A percentile compares a stretch with the other conserved stretches of the same genome.
Evolutionary conservation across 2,888 invertebrate genomes (phyloP).

Genomic region (Trichogramma evanescens): DNA sequence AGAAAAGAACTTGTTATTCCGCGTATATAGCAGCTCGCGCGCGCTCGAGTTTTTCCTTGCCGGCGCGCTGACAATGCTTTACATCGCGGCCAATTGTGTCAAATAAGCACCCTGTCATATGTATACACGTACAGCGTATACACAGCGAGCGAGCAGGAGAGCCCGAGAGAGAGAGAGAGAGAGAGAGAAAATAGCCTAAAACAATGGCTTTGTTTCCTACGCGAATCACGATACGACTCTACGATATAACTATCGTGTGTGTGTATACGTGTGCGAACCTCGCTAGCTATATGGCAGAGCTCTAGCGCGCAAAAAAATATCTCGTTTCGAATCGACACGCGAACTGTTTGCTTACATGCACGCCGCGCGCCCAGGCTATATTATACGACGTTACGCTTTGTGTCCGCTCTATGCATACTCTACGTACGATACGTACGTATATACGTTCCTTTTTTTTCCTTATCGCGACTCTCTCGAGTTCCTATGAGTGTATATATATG

Average conservation of each 20-base stretch:
- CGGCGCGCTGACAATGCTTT: background rate
- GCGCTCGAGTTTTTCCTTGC: too few relatives aligned
- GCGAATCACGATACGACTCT: conserved; percentile 44
- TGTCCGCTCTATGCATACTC: background rate
- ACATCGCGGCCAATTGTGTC: conserved; percentile 13
- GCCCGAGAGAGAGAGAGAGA: background rate
- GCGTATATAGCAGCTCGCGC: too few relatives aligned
- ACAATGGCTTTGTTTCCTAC: conserved; percentile 45
- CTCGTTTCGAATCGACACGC: conserved; percentile 45
- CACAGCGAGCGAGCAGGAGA: background rate
- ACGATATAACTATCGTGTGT: conserved; percentile 28
- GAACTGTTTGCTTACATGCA: conserved; percentile 33
- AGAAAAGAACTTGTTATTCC: too few relatives aligned
- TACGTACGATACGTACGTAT: background rate
- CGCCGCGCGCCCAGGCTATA: background rate
- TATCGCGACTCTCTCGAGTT: background rate
- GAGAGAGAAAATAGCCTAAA: conserved; percentile 26
- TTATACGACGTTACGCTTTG: conserved; percentile 1
- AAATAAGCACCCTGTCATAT: conserved; percentile 5
- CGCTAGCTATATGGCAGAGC: too few relatives aligned
- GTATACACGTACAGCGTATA: background rate
- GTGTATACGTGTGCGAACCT: too few relatives aligned
- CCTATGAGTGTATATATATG: too few relatives aligned
- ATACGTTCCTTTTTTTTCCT: background rate
- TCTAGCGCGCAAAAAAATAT: conserved; percentile 36